phyloP scores from a whole-genome alignment of 1,140 invertebrate genomes.

The silkworm (Bombyx mori) region DNA sequence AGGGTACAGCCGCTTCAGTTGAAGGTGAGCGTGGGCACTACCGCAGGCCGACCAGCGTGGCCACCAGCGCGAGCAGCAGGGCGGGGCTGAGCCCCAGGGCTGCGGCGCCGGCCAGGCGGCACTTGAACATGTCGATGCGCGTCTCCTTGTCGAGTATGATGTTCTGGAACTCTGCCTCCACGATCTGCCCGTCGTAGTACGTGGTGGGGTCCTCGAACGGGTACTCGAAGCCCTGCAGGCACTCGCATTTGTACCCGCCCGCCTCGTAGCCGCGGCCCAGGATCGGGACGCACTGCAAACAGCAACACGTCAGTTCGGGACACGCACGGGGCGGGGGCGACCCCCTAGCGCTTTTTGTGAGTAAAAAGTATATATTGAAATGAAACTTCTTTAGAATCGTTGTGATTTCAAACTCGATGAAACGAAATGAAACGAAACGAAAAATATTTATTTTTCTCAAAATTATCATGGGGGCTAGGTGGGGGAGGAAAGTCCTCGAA shows the following conservation, averaged over 20 bases:
- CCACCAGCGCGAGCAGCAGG: conserved; percentile 27
- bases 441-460: too few species aligned
- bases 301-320: too few species aligned
- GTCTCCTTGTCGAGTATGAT: conserved; percentile 84
- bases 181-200: conserved; percentile 96
- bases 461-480: too few species aligned
- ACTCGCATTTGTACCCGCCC: conserved; percentile 99
- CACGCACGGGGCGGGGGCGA: too few species aligned
- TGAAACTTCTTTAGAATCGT: too few species aligned
- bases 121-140: conserved; percentile 91
- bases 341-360: too few species aligned
- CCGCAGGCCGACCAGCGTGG: conserved; percentile 25
- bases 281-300: conserved; percentile 92
- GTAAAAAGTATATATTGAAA: too few species aligned
- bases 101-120: conserved; percentile 87
- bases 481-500: too few species aligned
- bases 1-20: too few species aligned
- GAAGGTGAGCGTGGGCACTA: conserved; percentile 5
- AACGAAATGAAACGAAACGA: too few species aligned
- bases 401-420: too few species aligned
- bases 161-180: conserved; percentile 95
- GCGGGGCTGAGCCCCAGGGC: conserved; percentile 71
- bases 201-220: conserved; percentile 95
- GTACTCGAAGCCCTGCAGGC: conserved; percentile 97
- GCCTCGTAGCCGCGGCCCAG: conserved; percentile 90